phyloP scores from a whole-genome alignment of 2,888 invertebrate genomes.

The Torymus texanus region DNA sequence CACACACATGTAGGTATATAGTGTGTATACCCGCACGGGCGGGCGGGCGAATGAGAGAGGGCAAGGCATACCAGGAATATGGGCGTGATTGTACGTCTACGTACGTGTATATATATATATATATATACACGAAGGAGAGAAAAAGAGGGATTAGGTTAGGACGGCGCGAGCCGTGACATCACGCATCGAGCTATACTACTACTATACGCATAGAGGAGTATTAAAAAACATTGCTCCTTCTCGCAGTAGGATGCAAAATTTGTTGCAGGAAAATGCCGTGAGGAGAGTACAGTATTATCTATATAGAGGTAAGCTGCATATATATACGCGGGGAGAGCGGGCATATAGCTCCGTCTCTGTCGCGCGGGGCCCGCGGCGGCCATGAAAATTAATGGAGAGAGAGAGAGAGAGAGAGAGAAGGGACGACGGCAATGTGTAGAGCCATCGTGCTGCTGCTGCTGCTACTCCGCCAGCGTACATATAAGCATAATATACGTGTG shows the following conservation, averaged over 20 bases:
- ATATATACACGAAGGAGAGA: background rate
- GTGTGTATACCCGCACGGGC: background rate
- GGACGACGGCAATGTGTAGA: slow-evolving; percentile 22
- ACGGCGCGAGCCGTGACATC: slow-evolving; percentile 68
- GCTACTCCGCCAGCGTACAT: too few relatives aligned
- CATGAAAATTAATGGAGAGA: slow-evolving; percentile 57
- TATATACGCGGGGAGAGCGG: background rate
- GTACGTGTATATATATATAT: too few relatives aligned
- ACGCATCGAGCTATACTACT: slow-evolving; percentile 55
- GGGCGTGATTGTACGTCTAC: slow-evolving; percentile 68
- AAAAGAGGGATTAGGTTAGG: slow-evolving; percentile 66
- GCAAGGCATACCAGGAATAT: slow-evolving; percentile 65
- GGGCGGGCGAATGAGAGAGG: slow-evolving; percentile 12
- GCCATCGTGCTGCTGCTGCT: too few relatives aligned
- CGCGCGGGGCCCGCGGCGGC: slow-evolving; percentile 49
- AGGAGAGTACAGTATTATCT: background rate
- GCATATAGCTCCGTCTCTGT: slow-evolving; percentile 14
- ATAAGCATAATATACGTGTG: too few relatives aligned
- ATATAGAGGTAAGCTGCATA: background rate
- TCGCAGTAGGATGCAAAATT: too few relatives aligned
- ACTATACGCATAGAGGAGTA: too few relatives aligned
- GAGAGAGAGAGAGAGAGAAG: slow-evolving; percentile 2
- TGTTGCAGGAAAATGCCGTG: background rate
- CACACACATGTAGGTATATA: background rate
- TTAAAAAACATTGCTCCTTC: too few relatives aligned